Base-by-base conservation (phyloP, 1,140 invertebrate species). In the Drosophila saltans region DNA sequence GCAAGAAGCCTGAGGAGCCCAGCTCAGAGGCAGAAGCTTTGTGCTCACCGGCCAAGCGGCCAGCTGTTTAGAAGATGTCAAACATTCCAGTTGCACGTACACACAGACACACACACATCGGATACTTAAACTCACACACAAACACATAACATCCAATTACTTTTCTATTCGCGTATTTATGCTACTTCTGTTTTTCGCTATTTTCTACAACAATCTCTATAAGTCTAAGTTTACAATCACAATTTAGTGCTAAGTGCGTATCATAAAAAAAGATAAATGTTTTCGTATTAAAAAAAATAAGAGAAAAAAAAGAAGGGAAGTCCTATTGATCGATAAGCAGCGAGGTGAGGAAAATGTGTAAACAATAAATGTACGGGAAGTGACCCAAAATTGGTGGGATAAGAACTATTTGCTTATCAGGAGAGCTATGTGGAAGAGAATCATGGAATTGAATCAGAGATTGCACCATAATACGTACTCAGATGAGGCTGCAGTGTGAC, bases 401-500 rank as follows among this genome's bases (percentile, higher is more conserved):
- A n/a, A 40, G 9, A n/a, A 55, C 6, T 43, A 43, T n/a, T 55
- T 61, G 70, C 55, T 9, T 55, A 16, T 48, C 11, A 41, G 21
- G 28, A 57, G 68, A 73, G 7, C 33, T 36, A 36, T 5, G 33
- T 36, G 33, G 33, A 36, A 7, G 26, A 69, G 64, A 52, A 67
- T 75, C 33, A 52, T 58, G 56, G 63, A 55, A 26, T 56, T 52
- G 70, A 43, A 65, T 72, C 58, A 21, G 28, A 78, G 81, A 76
- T 84, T 91, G 90, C 80, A 82, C 90, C 90, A 79, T 80, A 82
- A 92, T 92, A 88, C 91, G 83, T 92, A 92, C 91, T 91, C 81
- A 92, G 81, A 92, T 92, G 91, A 63, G 91, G 91, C 88, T 92
- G 92, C 90, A 92, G 85, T 77, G 92, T 91, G 72, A 90, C 83